phyloP scores from a whole-genome alignment of 2,888 invertebrate species.

The Shargacucullia verbasci region DNA sequence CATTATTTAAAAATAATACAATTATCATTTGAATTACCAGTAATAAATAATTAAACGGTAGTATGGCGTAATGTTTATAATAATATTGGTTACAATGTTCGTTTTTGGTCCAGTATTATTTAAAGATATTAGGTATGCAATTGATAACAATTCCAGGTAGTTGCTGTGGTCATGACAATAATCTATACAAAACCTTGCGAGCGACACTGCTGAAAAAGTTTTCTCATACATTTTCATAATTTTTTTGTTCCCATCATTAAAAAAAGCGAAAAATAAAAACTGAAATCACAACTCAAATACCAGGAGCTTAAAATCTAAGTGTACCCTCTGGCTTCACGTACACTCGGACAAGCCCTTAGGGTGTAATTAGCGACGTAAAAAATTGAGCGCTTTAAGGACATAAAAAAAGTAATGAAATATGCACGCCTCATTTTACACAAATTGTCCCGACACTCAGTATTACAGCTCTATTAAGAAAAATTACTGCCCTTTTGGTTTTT shows the following conservation, averaged over 20 bases:
- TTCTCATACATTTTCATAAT: no score
- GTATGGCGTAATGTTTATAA: slow-evolving; percentile 15
- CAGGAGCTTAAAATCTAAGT: slow-evolving; percentile 23
- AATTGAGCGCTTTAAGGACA: slow-evolving; percentile 72
- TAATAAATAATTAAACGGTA: slow-evolving; percentile 27
- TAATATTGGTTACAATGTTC: slow-evolving; percentile 5
- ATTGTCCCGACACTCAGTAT: slow-evolving; percentile 70
- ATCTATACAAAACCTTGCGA: no score
- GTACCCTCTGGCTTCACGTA: slow-evolving; percentile 23
- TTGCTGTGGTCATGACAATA: no score
- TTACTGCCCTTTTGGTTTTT: slow-evolving; percentile 57
- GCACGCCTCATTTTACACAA: slow-evolving; percentile 74
- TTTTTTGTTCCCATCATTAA: background rate
- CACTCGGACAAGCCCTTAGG: slow-evolving; percentile 63
- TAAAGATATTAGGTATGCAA: slow-evolving; percentile 1
- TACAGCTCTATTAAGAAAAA: slow-evolving; percentile 80
- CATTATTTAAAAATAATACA: slow-evolving; percentile 41
- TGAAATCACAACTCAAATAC: background rate
- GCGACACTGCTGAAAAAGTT: no score
- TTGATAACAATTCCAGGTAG: background rate
- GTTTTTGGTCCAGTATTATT: slow-evolving; percentile 10
- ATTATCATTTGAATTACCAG: slow-evolving; percentile 26
- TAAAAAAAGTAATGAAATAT: slow-evolving; percentile 77
- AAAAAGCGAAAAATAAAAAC: background rate
- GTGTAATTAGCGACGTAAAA: slow-evolving; percentile 80